Base-by-base conservation (phyloP, 1,140 invertebrate genomes). In the Penaeus japonicus region DNA sequence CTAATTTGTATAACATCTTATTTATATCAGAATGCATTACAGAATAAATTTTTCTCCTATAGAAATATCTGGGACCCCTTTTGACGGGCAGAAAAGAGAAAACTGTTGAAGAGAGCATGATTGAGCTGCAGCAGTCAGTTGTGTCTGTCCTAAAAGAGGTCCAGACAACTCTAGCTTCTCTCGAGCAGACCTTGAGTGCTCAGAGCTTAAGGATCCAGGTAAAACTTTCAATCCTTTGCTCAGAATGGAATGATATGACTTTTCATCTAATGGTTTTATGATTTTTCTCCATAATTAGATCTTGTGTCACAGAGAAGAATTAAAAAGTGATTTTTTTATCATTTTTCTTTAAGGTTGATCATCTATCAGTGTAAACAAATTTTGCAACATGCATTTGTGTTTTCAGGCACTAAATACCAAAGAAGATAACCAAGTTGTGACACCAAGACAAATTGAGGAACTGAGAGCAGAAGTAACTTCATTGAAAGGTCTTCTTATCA, bases 21-120 rank as follows among this genome's bases (percentile, higher is more conserved):
- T 4, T 47, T 47, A 47, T 47, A 47, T 15, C 4, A 47, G 5
- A 47, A 7, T 47, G 15, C 47, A 0, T 47, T 47, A 47, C 47
- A 47, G 47, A 47, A 47, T 47, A 15, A 47, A 0, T 39, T 57
- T 62, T n/a, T 5, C 54, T 70, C n/a, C 4, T n/a, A 15, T 59
- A 87, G 87, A 88, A 77, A 30, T 88, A 83, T 53, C 20, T 88
- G 27, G 70, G 80, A 30, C 87, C 87, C 20, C 81, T 79, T 79
- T 57, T 88, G 80, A 88, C 81, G n/a, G 87, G 87, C 20, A 70
- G 87, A 20, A 79, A 73, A 39, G 59, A 88, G 54, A 88, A 88
- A 73, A 83, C 80, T 3, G 87, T 88, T 20, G 87, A 88, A 57
- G 87, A 88, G 73, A 88, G 87, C 80, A 84, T 88, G 81, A 59